Conservation (phyloP, 2,888 invertebrate genomes). For the Nezara viridula region DNA sequence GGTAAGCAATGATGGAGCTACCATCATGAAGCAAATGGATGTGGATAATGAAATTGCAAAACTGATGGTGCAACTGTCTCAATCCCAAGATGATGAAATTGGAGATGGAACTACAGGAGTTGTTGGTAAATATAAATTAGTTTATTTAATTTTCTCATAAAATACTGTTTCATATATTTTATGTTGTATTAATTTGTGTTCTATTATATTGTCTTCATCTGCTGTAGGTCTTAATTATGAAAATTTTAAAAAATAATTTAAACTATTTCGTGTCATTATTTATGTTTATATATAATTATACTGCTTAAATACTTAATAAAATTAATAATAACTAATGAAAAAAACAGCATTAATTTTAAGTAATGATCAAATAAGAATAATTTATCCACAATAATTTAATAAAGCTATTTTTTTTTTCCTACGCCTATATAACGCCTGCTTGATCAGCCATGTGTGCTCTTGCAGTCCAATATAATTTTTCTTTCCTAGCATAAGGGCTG, state of each 20-base stretch:
- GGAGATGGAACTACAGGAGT: constrained; percentile 99
- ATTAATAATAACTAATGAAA: background rate
- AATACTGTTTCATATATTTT: background rate
- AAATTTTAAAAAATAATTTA: too few relatives aligned
- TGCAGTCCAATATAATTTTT: too few relatives aligned
- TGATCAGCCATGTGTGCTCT: too few relatives aligned
- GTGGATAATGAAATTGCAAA: constrained; percentile 99
- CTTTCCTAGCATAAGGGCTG: too few relatives aligned
- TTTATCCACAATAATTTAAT: background rate
- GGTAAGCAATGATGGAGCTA: constrained; percentile 65
- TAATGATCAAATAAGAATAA: background rate
- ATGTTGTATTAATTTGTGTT: background rate
- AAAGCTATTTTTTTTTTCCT: too few relatives aligned
- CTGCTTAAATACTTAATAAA: too few relatives aligned
- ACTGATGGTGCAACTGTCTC: constrained; percentile 96
- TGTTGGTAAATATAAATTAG: constrained; percentile 74
- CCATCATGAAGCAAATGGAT: constrained; percentile 88
- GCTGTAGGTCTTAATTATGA: too few relatives aligned
- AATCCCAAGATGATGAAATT: constrained; percentile 99
- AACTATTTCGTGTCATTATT: too few relatives aligned
- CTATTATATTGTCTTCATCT: too few relatives aligned
- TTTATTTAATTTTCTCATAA: background rate
- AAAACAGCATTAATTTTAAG: background rate
- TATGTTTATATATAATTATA: too few relatives aligned
- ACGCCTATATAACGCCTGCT: too few relatives aligned